Base-by-base conservation (phyloP, 2,888 invertebrate genomes). In the Phaonia tiefii region DNA sequence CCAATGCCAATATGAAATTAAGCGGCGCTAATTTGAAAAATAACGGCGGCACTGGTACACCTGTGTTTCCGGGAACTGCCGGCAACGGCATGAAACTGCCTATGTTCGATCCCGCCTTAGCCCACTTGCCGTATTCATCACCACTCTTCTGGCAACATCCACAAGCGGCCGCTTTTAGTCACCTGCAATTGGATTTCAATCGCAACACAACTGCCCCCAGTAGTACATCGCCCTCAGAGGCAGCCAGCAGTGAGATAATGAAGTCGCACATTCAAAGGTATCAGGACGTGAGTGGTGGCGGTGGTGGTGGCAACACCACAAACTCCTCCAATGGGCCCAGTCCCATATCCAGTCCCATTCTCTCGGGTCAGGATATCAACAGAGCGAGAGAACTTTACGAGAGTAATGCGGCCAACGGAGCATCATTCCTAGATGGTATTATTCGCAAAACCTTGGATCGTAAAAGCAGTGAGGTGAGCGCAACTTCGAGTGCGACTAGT, bases 391-490 rank as follows among this genome's bases (percentile, higher is more conserved):
- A 94, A 84, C 89, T 94, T 66, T 92, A 95, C 92, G 92, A 95
- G 89, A 78, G 84, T 4, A 92, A 92, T 17, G 91, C 92, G 56
- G 94, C 95, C 84, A 96, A 95, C 83, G 95, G 95, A 73, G 92
- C 94, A 39, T 85, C 84, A 86, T 95, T 96, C 89, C 92, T 96
- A 69, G 96, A 96, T 88, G 96, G 96, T 69, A 95, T 96, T 86
- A 97, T 97, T 85, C 92, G 96, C 86, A 95, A 96, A 84, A 95
- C 95, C 84, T 92, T 97, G 81, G 96, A 96, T 89, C 93, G 94
- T 42, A 85, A 92, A 88, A 86, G 82, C 92, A 88, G 92, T 92
- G 75, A 91, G 92, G 77, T 91, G 51, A 84, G 82, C 51, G 85
- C 86, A 66, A 83, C 84, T 60, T 83, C 85, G 26, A 39, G 63